phyloP scores from a whole-genome alignment of 2,888 invertebrate genomes.

The Palloptera scutellata region DNA sequence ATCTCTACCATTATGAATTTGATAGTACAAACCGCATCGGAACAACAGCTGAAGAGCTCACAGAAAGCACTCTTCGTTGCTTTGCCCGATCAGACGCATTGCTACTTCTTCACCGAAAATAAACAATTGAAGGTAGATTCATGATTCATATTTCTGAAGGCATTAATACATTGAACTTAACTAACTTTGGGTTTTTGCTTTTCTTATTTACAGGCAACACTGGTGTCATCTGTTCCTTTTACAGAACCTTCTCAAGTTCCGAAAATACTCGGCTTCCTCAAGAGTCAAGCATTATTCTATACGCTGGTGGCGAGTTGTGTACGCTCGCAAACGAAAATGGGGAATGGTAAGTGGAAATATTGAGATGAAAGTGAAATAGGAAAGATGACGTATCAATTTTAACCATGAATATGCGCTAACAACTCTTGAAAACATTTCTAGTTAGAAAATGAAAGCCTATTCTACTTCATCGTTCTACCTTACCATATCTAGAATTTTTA shows the following conservation, averaged over 20 bases:
- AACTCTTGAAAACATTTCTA: too few relatives aligned
- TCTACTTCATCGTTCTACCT: too few relatives aligned
- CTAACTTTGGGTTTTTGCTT: background rate
- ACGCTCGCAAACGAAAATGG: conserved; percentile 76
- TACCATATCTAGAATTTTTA: too few relatives aligned
- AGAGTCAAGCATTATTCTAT: conserved; percentile 93
- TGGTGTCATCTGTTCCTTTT: conserved; percentile 79
- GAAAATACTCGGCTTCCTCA: conserved; percentile 80
- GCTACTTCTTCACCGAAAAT: conserved; percentile 90
- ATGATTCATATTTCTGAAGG: too few relatives aligned
- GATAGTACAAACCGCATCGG: conserved; percentile 80
- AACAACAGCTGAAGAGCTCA: conserved; percentile 75
- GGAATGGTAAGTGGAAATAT: conserved; percentile 67
- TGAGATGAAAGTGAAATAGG: conserved; percentile 5
- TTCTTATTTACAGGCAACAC: conserved; percentile 50
- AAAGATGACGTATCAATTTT: background rate
- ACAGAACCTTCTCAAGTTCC: conserved; percentile 93
- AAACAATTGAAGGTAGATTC: conserved; percentile 74
- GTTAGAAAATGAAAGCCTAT: too few relatives aligned
- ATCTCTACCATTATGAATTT: conserved; percentile 65
- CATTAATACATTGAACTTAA: background rate
- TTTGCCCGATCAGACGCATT: conserved; percentile 91
- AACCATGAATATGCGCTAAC: too few relatives aligned
- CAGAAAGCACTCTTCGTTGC: conserved; percentile 87
- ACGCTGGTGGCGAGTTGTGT: conserved; percentile 89